Conservation (phyloP, 1,140 invertebrate genomes). For the Phymastichus coffea region DNA sequence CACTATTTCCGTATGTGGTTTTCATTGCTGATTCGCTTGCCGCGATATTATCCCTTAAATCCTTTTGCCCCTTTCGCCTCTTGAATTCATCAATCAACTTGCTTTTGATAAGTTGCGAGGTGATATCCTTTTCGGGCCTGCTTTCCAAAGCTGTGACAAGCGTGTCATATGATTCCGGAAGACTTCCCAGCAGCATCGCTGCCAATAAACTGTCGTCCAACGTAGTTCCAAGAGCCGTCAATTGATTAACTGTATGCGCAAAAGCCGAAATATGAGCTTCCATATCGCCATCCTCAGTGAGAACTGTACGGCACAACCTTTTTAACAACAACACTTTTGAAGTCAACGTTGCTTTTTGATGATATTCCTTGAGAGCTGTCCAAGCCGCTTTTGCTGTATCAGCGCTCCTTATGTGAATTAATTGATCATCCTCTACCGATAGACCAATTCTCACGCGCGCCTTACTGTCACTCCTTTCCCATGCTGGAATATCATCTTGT, state of each 20-base stretch:
- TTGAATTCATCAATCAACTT: slow-evolving; percentile 26
- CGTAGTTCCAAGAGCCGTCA: background rate
- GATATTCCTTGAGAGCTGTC: slow-evolving; percentile 20
- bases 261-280: slow-evolving; percentile 3
- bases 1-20: background rate
- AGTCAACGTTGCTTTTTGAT: slow-evolving; percentile 8
- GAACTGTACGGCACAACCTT: background rate
- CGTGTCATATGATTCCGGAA: slow-evolving; percentile 24
- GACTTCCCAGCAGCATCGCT: slow-evolving; percentile 22
- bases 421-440: slow-evolving; percentile 19
- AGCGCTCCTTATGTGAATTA: slow-evolving; percentile 10
- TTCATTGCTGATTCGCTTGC: slow-evolving; percentile 9
- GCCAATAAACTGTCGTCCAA: slow-evolving; percentile 20
- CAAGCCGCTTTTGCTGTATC: slow-evolving; percentile 16
- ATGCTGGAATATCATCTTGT: background rate
- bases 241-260: background rate
- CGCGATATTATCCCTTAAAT: background rate
- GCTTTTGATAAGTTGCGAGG: slow-evolving; percentile 8
- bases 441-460: slow-evolving; percentile 17
- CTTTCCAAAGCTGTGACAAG: slow-evolving; percentile 28
- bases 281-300: background rate
- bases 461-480: background rate
- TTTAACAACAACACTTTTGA: background rate
- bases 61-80: slow-evolving; percentile 6
- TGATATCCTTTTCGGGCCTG: slow-evolving; percentile 27